phyloP scores from a whole-genome alignment of 2,888 invertebrate genomes.

The Campaea margaritaria region DNA sequence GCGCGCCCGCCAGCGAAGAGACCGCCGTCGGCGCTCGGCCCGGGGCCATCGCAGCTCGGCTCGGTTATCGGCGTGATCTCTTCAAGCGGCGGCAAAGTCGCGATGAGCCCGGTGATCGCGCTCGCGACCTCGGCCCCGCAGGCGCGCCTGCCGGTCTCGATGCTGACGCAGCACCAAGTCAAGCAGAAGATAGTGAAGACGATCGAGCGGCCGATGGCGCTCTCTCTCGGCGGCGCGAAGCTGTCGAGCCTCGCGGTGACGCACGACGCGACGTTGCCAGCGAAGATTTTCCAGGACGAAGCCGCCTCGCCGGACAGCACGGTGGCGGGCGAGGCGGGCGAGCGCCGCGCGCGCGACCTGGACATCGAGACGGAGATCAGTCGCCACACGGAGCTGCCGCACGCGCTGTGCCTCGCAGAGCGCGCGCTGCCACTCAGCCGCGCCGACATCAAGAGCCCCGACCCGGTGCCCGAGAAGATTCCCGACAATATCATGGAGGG shows the following conservation, averaged over 20 bases:
- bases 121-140: slow-evolving; percentile 68
- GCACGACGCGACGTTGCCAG: slow-evolving; percentile 86
- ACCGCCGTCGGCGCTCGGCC: slow-evolving; percentile 56
- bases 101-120: slow-evolving; percentile 72
- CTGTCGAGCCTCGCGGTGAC: slow-evolving; percentile 84
- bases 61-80: slow-evolving; percentile 82
- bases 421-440: slow-evolving; percentile 75
- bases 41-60: slow-evolving; percentile 72
- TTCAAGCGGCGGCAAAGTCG: slow-evolving; percentile 71
- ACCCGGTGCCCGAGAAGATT: slow-evolving; percentile 81
- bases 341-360: slow-evolving; percentile 55
- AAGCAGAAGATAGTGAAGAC: slow-evolving; percentile 83
- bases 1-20: slow-evolving; percentile 41
- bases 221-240: slow-evolving; percentile 81
- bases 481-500: slow-evolving; percentile 82
- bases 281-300: slow-evolving; percentile 89
- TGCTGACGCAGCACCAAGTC: slow-evolving; percentile 78
- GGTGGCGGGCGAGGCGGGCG: slow-evolving; percentile 57
- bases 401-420: slow-evolving; percentile 71
- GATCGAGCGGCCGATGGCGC: slow-evolving; percentile 80
- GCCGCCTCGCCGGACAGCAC: slow-evolving; percentile 86
- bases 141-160: slow-evolving; percentile 74
- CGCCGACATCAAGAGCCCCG: slow-evolving; percentile 80
- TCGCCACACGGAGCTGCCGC: slow-evolving; percentile 80
- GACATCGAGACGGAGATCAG: slow-evolving; percentile 82